Percentiles rank a stretch among this genome's conserved stretches.
Evolutionary conservation across 2,888 invertebrate genomes (phyloP).

Genomic region (Cerastis rubricosa): DNA sequence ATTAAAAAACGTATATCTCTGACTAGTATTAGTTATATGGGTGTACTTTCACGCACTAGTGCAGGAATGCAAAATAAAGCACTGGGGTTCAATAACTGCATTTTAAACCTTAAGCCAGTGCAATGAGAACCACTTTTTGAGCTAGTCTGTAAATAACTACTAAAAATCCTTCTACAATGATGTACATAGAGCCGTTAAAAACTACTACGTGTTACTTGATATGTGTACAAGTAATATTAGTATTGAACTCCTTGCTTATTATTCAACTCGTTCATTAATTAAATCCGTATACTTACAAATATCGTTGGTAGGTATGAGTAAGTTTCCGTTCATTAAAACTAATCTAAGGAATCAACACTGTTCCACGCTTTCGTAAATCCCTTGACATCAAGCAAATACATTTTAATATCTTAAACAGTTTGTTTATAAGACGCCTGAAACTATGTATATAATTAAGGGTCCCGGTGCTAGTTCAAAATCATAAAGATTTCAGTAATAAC

Average conservation of each 20-base stretch:
- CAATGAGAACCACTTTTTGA: background rate
- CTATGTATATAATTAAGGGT: background rate
- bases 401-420: constrained; percentile 14
- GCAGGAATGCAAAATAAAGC: background rate
- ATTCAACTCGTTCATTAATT: constrained; percentile 27
- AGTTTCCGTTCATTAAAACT: constrained; percentile 37
- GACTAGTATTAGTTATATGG: background rate
- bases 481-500: background rate
- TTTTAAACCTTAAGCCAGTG: background rate
- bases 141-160: background rate
- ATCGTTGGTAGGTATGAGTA: constrained; percentile 5
- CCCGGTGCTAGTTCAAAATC: constrained; percentile 1
- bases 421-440: constrained; percentile 3
- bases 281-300: constrained; percentile 26
- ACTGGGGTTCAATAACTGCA: background rate
- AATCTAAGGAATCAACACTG: constrained; percentile 29
- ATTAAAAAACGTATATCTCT: background rate
- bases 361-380: constrained; percentile 21
- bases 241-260: constrained; percentile 25
- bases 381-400: constrained; percentile 21
- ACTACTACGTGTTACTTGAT: constrained; percentile 19
- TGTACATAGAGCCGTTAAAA: background rate
- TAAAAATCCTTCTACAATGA: background rate
- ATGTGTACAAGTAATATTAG: constrained; percentile 5
- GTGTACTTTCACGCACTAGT: background rate